phyloP scores from a whole-genome alignment of 2,888 invertebrate species.

The Diabrotica balteata region DNA sequence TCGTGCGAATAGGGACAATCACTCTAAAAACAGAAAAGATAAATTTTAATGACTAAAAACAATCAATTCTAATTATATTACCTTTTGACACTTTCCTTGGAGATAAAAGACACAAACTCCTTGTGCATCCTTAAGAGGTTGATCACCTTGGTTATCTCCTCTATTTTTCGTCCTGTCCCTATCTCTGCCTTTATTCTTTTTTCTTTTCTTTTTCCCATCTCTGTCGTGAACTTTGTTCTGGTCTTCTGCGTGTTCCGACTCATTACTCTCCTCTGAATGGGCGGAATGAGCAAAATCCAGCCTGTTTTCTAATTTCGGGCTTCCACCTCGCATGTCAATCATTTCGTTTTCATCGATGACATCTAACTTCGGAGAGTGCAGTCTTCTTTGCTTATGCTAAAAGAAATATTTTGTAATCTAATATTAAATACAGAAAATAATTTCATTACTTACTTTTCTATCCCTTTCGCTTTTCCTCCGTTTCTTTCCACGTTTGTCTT shows the following conservation, averaged over 20 bases:
- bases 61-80: constrained; percentile 42
- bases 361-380: constrained; percentile 59
- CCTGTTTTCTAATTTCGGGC: constrained; percentile 57
- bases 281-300: constrained; percentile 45
- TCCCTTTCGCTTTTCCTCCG: constrained; percentile 66
- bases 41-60: constrained; percentile 12
- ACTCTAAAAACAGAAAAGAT: constrained; percentile 63
- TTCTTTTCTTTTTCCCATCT: constrained; percentile 38
- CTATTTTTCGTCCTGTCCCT: constrained; percentile 64
- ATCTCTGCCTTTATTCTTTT: constrained; percentile 45
- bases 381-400: constrained; percentile 65
- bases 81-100: constrained; percentile 87
- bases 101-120: constrained; percentile 84
- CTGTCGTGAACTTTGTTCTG: constrained; percentile 40
- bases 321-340: constrained; percentile 80
- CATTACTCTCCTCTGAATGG: constrained; percentile 62
- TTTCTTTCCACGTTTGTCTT: constrained; percentile 64
- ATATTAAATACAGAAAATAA: too few species aligned
- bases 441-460: constrained; percentile 58
- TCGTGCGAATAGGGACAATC: constrained; percentile 90
- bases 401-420: constrained; percentile 19
- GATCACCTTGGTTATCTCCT: constrained; percentile 52
- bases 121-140: constrained; percentile 70
- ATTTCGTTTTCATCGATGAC: constrained; percentile 78
- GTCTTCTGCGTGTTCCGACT: constrained; percentile 65